Evolutionary conservation across 1,140 invertebrate genomes (phyloP).

Genomic region (Pectinophora gossypiella): DNA sequence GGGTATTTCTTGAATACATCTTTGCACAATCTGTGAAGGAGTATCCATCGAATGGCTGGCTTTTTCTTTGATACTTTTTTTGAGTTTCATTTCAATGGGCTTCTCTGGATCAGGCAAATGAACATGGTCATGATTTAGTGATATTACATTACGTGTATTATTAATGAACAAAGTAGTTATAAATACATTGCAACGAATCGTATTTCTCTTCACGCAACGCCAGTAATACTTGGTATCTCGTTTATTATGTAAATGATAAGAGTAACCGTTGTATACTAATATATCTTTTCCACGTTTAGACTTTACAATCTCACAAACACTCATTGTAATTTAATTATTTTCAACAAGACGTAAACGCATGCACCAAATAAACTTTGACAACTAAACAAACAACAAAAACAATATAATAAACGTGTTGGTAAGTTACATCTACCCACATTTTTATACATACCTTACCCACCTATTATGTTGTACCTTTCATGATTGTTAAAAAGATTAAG

Average conservation of each 20-base stretch:
- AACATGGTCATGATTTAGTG: background rate
- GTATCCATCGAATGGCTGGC: background rate
- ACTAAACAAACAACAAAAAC: no score
- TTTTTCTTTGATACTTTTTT: background rate
- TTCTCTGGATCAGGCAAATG: background rate
- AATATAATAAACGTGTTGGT: no score
- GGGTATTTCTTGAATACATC: background rate
- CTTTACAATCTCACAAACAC: background rate
- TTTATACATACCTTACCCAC: no score
- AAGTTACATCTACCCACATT: no score
- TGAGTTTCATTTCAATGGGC: background rate
- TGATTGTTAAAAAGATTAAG: no score
- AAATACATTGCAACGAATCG: background rate
- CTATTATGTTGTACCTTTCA: no score
- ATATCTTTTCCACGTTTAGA: constrained; percentile 1
- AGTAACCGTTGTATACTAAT: background rate
- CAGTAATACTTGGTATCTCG: background rate
- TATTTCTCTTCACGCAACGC: background rate
- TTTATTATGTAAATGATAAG: background rate
- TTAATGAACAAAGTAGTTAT: background rate
- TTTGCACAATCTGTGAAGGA: background rate
- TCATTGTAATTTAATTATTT: no score
- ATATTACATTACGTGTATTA: background rate
- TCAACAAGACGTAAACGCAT: no score
- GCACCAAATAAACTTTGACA: no score